Conservation (phyloP, 1,140 invertebrate species). For the Drosophila simulans region DNA sequence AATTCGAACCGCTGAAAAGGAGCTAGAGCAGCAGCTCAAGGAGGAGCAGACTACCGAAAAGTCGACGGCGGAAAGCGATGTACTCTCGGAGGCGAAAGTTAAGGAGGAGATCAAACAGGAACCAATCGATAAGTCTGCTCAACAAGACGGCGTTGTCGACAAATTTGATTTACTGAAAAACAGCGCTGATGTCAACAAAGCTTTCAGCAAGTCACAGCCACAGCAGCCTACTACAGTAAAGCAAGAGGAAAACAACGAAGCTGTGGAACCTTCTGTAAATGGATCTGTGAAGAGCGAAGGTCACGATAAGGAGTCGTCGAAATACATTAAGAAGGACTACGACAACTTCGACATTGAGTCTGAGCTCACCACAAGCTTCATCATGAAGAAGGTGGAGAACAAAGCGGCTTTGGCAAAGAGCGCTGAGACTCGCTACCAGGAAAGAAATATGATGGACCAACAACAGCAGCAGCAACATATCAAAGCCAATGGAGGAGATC, state of each 20-base stretch:
- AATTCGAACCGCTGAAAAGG: conserved; percentile 63
- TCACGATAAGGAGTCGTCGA: conserved; percentile 25
- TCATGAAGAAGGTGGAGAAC: conserved; percentile 81
- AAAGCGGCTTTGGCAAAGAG: conserved; percentile 45
- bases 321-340: conserved; percentile 76
- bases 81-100: conserved; percentile 38
- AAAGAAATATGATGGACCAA: conserved; percentile 34
- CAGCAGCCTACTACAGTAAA: conserved; percentile 26
- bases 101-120: conserved; percentile 79
- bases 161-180: conserved; percentile 77
- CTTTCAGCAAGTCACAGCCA: conserved; percentile 38
- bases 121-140: conserved; percentile 42
- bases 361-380: conserved; percentile 79
- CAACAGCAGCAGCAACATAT: conserved; percentile 53
- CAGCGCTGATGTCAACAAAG: conserved; percentile 69
- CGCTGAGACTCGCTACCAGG: conserved; percentile 35
- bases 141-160: conserved; percentile 48
- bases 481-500: conserved; percentile 42
- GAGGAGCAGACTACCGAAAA: conserved; percentile 28
- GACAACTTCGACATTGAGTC: conserved; percentile 84
- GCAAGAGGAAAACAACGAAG: conserved; percentile 45
- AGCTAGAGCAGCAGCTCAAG: conserved; percentile 54
- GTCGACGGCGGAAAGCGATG: neutral
- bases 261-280: conserved; percentile 34
- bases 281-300: conserved; percentile 44